Conservation (phyloP, 1,140 invertebrate species). For the Apis laboriosa region DNA sequence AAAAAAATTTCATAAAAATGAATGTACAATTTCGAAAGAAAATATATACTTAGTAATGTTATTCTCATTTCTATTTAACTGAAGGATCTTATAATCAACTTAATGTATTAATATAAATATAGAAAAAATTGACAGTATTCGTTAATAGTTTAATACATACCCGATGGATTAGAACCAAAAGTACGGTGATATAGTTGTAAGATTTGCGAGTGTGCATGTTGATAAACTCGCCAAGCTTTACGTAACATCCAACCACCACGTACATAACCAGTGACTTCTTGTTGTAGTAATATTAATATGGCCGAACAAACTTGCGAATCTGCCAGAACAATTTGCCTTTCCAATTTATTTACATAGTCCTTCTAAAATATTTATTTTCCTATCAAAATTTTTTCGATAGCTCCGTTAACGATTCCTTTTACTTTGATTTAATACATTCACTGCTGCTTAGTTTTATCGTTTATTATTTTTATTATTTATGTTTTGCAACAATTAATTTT, state of each 20-base stretch:
- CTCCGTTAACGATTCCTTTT: too few relatives aligned
- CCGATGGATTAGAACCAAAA: constrained; percentile 72
- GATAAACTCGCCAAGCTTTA: constrained; percentile 89
- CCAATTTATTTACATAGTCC: constrained; percentile 77
- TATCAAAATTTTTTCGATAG: not conserved
- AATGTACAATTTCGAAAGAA: too few relatives aligned
- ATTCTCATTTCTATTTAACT: not conserved
- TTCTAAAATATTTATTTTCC: constrained; percentile 58
- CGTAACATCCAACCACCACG: constrained; percentile 87
- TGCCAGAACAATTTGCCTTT: constrained; percentile 86
- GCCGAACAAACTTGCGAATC: constrained; percentile 86
- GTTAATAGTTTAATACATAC: constrained; percentile 49
- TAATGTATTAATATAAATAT: not conserved
- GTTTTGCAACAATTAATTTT: not conserved
- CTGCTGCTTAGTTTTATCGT: not conserved
- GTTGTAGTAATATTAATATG: constrained; percentile 84
- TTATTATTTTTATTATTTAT: not conserved
- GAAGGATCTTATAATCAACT: not conserved
- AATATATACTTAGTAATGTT: not conserved
- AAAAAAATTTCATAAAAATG: too few relatives aligned
- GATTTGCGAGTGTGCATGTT: constrained; percentile 85
- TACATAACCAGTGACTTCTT: constrained; percentile 86
- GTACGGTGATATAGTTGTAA: constrained; percentile 80
- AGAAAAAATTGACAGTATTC: not conserved
- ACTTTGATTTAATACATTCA: not conserved